Percentiles rank a stretch among this genome's conserved stretches.
These are phyloP conservation scores for Temnopleurus reevesii DNA, from an alignment of 53 echinoderm and acorn worm genomes.

Conservation along the genomic window DNA sequence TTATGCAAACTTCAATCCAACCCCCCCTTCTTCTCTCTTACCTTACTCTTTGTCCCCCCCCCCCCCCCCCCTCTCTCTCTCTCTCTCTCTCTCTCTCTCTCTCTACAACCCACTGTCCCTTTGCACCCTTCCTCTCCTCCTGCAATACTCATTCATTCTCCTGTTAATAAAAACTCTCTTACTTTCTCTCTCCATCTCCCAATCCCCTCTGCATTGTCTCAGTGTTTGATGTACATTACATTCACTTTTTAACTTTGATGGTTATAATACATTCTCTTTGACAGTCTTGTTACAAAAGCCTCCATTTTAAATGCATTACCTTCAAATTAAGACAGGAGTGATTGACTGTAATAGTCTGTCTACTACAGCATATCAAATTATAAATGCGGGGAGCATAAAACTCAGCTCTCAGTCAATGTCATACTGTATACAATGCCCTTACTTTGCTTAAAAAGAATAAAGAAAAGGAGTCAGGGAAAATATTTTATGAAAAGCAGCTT, in stretches of 20 bases:
- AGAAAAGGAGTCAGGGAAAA: background rate
- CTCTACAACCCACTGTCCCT: background rate
- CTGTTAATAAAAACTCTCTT: too few species aligned
- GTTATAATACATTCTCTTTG: background rate
- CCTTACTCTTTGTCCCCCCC: background rate
- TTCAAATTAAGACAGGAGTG: conserved; percentile 13
- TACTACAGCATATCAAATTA: background rate
- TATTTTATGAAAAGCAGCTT: too few species aligned
- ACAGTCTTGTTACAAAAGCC: background rate
- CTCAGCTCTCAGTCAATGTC: background rate
- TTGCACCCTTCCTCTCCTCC: background rate
- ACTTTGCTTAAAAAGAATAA: background rate
- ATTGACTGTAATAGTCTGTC: conserved; percentile 7
- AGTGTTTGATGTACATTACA: background rate
- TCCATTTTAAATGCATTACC: conserved; percentile 20
- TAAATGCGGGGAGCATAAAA: background rate
- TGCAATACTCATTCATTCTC: background rate
- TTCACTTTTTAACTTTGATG: background rate
- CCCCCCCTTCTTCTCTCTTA: background rate
- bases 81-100: background rate
- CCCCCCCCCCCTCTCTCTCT: background rate
- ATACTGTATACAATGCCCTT: background rate
- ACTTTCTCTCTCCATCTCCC: background rate
- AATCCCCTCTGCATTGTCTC: background rate
- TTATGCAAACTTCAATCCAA: background rate